These are phyloP conservation scores for Automeris io DNA, from an alignment of 2,888 invertebrate species.

Conservation along the genomic window DNA sequence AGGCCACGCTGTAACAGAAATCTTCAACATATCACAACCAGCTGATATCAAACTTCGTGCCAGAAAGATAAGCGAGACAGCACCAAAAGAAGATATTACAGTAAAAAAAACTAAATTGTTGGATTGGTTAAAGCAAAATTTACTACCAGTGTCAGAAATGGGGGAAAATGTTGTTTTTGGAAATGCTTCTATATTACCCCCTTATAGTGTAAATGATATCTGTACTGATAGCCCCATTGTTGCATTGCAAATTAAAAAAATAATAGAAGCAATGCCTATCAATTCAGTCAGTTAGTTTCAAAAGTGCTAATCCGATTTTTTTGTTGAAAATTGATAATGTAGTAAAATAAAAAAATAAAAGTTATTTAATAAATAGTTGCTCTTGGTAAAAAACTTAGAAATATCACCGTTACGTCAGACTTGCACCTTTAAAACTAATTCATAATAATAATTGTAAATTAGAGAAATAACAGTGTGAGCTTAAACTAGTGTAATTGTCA, in stretches of 20 bases:
- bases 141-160: slow-evolving; percentile 43
- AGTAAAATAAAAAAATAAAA: background rate
- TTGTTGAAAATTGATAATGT: background rate
- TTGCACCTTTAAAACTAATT: too few relatives aligned
- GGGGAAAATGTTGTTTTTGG: slow-evolving; percentile 49
- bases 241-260: slow-evolving; percentile 39
- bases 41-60: slow-evolving; percentile 23
- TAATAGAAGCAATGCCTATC: slow-evolving; percentile 1
- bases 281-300: too few relatives aligned
- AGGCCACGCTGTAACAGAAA: slow-evolving; percentile 47
- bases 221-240: slow-evolving; percentile 56
- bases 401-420: too few relatives aligned
- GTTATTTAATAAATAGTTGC: too few relatives aligned
- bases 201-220: slow-evolving; percentile 45
- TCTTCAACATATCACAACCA: slow-evolving; percentile 24
- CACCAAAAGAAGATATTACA: slow-evolving; percentile 22
- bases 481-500: too few relatives aligned
- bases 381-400: too few relatives aligned
- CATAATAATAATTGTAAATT: too few relatives aligned
- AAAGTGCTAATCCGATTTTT: background rate
- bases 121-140: slow-evolving; percentile 52
- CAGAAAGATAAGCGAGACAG: slow-evolving; percentile 16
- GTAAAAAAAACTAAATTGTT: slow-evolving; percentile 39
- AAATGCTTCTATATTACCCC: slow-evolving; percentile 46
- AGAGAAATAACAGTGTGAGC: too few relatives aligned